A percentile compares a stretch with the other conserved stretches of the same genome.
These are phyloP conservation scores for Sympetrum striolatum DNA, from an alignment of 2,888 invertebrate species.

Conservation along the genomic window DNA sequence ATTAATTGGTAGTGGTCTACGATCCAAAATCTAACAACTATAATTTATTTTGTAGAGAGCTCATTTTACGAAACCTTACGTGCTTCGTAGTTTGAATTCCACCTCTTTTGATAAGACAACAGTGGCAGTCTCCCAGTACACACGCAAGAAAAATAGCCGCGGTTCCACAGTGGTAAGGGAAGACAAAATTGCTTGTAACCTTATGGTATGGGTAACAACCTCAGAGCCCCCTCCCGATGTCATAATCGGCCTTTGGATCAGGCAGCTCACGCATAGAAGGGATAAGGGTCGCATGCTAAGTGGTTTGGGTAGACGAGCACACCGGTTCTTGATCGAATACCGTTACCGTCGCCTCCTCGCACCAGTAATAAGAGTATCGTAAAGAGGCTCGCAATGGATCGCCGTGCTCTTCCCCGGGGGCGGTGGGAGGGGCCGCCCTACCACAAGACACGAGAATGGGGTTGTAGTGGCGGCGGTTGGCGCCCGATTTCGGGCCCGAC, in stretches of 20 bases:
- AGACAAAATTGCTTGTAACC: no score
- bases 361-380: background rate
- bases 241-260: background rate
- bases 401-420: background rate
- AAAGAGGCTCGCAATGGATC: background rate
- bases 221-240: background rate
- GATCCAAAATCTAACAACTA: no score
- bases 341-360: background rate
- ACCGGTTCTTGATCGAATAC: constrained; percentile 21
- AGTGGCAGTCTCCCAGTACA: no score
- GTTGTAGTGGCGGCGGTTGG: background rate
- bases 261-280: background rate
- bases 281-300: background rate
- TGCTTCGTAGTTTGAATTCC: no score
- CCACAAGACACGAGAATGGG: background rate
- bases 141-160: no score
- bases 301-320: background rate
- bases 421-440: background rate
- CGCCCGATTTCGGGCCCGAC: background rate
- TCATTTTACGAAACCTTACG: no score
- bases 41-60: no score
- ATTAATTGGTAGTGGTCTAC: no score
- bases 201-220: background rate
- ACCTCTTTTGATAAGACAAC: no score
- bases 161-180: no score